Evolutionary conservation across 2,888 invertebrate genomes (phyloP), one percentile per base, ranked within the genome.

Genomic region (Scotopteryx bipunctaria): DNA sequence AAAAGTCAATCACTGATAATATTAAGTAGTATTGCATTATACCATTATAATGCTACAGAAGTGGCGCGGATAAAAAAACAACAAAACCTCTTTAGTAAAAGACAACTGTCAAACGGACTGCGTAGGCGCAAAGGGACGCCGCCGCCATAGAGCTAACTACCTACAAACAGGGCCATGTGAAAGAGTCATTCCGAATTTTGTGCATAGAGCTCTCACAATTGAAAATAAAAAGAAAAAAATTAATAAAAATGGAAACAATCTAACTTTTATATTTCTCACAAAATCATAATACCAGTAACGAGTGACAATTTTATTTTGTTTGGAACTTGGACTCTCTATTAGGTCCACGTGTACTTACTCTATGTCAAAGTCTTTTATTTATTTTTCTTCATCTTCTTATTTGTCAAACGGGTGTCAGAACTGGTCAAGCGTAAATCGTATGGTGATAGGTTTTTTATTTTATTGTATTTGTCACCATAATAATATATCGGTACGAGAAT

Each of bases 111-210:
- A 74, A 63, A 66, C 65, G 67, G 59, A 64, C 52, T 72, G 79
- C 81, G 82, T 81, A 66, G 83, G 83, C 75, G 81, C 73, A 75
- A 69, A 78, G 74, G 73, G 69, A 69, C 70, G 74, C 76, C 77
- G 76, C 76, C 38, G 13, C 8, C 43, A 43, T 33, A 53, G 52
- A 52, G 23, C 11, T 27, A 25, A n/a, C 2, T 9, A n/a, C 9
- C n/a, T 9, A 25, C n/a, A n/a, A 25, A 9, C n/a, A n/a, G n/a
- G n/a, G n/a, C n/a, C n/a, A n/a, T n/a, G n/a, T n/a, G n/a, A n/a
- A n/a, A n/a, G n/a, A n/a, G n/a, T n/a, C n/a, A n/a, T n/a, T n/a
- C n/a, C n/a, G n/a, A n/a, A n/a, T n/a, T n/a, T n/a, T n/a, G n/a
- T n/a, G n/a, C n/a, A n/a, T n/a, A n/a, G n/a, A n/a, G n/a, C n/a